Evolutionary conservation across 2,113 vertebrate species (phyloP).

Genomic region (Arenaria interpres): DNA sequence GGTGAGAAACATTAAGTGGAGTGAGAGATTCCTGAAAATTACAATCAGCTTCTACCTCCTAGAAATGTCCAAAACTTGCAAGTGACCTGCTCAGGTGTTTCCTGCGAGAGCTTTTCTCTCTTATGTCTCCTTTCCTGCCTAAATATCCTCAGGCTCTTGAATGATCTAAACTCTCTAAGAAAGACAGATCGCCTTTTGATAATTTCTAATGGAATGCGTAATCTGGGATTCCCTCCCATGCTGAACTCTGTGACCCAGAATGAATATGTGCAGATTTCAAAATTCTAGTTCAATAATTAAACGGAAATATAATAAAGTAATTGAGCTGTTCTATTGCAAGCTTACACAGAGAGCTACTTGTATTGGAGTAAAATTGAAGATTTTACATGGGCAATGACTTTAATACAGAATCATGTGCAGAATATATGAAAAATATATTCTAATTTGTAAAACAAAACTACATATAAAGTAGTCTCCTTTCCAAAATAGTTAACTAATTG

Average conservation of each 20-base stretch:
- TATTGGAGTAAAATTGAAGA: background rate
- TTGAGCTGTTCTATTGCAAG: background rate
- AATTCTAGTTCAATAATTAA: conserved; percentile 42
- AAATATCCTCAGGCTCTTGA: conserved; percentile 11
- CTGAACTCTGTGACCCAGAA: conserved; percentile 40
- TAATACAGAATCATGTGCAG: background rate
- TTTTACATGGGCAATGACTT: background rate
- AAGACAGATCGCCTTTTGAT: conserved; percentile 49
- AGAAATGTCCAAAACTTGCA: background rate
- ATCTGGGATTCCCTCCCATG: conserved; percentile 15
- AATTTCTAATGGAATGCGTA: conserved; percentile 57
- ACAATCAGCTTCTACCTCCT: background rate
- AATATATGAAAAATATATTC: background rate
- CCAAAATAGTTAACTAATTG: conserved; percentile 50
- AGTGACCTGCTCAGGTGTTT: background rate
- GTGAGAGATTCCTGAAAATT: background rate
- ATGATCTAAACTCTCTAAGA: conserved; percentile 29
- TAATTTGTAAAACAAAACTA: background rate
- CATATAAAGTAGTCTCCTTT: background rate
- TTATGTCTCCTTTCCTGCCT: background rate
- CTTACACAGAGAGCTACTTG: background rate
- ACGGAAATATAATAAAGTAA: conserved; percentile 19
- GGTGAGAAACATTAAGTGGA: background rate
- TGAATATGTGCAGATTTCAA: conserved; percentile 19
- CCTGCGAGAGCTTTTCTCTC: background rate